Evolutionary conservation across 2,888 invertebrate species (phyloP), one percentile per base, ranked within the genome.

Genomic region (Microctonus brassicae): DNA sequence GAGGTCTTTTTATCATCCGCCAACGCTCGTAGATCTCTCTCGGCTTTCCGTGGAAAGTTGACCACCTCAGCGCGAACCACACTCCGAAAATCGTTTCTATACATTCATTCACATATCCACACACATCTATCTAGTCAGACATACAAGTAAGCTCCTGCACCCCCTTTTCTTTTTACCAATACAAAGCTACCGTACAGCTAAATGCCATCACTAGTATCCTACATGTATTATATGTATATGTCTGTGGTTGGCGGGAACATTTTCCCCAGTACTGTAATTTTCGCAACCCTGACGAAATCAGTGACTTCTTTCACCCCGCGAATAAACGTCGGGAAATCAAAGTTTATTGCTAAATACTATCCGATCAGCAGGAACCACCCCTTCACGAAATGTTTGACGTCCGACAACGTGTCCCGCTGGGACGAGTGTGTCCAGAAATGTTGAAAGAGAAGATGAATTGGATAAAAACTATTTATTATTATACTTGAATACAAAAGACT

Each of bases 271-370:
- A 78, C 83, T 82, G 86, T 87, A 87, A 87, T 87, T 87, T 86
- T 86, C 86, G 84, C 86, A 83, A 84, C 83, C 82, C 82, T 82
- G 82, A 82, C 84, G 82, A 86, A 86, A 87, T 87, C 86, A 87
- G 81, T 81, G 85, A 78, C 84, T 86, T 85, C 86, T 87, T 87
- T 84, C 83, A 74, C 73, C 74, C 71, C 52, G 69, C 68, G 64
- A 65, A 62, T 47, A 47, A 57, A 55, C 63, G 78, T 79, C 82
- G 82, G 84, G 83, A 81, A 86, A 85, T 84, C 86, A 83, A 84
- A 87, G 85, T 87, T 87, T 87, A 87, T 87, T 86, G 87, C 86
- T 87, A 87, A 87, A 87, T 87, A 87, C 86, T 77, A 84, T 82
- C 79, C 84, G 86, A 86, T 87, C 87, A 87, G 87, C 87, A 85